Conservation (phyloP, 2,113 vertebrate genomes). For the Calyptommatus sinebrachiatus region DNA sequence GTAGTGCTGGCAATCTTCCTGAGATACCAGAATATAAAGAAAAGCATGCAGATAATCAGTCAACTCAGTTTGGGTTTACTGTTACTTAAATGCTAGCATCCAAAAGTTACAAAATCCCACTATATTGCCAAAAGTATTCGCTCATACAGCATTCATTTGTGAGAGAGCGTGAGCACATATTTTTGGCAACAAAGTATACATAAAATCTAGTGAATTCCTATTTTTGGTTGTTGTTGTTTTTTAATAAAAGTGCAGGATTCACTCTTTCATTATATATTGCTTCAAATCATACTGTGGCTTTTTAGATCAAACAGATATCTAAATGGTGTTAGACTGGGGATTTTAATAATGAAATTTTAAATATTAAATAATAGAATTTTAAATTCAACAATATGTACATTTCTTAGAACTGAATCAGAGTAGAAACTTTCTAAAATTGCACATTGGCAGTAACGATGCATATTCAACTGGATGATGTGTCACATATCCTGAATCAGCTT, state of each 20-base stretch:
- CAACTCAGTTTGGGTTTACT: background rate
- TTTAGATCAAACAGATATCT: background rate
- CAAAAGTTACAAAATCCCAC: background rate
- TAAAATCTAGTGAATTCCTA: no score
- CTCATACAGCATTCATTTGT: no score
- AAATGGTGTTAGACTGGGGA: background rate
- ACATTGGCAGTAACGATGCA: background rate
- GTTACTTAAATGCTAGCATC: background rate
- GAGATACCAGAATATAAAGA: background rate
- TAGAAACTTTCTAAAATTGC: background rate
- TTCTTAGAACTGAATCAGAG: slow-evolving; percentile 2
- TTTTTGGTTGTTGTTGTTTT: no score
- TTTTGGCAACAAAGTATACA: no score
- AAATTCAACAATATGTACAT: slow-evolving; percentile 10
- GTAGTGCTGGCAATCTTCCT: no score
- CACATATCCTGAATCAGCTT: background rate
- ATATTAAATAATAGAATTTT: background rate
- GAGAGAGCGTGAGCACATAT: no score
- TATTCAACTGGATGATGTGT: background rate
- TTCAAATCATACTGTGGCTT: background rate
- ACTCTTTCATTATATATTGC: background rate
- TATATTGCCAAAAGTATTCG: no score
- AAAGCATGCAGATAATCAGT: background rate
- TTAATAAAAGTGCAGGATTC: background rate
- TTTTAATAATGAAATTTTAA: no score